Evolutionary conservation across 2,113 vertebrate species (phyloP).

Genomic region (Hassar affinis): DNA sequence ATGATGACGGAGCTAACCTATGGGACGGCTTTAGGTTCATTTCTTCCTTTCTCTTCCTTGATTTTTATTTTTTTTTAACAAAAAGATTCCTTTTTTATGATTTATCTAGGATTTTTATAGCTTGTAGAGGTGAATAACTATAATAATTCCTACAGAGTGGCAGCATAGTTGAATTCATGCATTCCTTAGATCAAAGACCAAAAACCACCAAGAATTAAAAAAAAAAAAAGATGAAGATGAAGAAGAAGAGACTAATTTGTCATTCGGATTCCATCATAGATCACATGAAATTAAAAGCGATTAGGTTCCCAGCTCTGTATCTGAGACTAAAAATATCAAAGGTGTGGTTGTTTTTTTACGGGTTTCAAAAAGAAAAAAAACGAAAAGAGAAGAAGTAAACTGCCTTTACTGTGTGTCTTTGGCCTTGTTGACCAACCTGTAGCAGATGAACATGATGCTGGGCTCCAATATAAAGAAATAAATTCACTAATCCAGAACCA

Average conservation of each 20-base stretch:
- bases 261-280: constrained; percentile 45
- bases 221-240: constrained; percentile 7
- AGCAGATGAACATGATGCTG: constrained; percentile 53
- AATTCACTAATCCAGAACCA: constrained; percentile 44
- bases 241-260: constrained; percentile 40
- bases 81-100: constrained; percentile 56
- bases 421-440: constrained; percentile 57
- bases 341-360: constrained; percentile 43
- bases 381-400: constrained; percentile 26
- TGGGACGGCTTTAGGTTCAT: constrained; percentile 48
- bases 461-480: constrained; percentile 54
- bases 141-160: constrained; percentile 55
- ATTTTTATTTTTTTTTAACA: constrained; percentile 53
- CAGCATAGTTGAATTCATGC: constrained; percentile 54
- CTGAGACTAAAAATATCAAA: constrained; percentile 45
- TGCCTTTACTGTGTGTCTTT: constrained; percentile 53
- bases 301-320: constrained; percentile 53
- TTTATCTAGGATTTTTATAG: constrained; percentile 60
- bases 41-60: constrained; percentile 49
- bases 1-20: constrained; percentile 48
- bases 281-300: constrained; percentile 41
- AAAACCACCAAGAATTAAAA: constrained; percentile 17
- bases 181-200: constrained; percentile 55
- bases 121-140: constrained; percentile 50
- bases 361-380: constrained; percentile 43